phyloP scores from a whole-genome alignment of 2,113 vertebrate genomes.

The Atrichornis clamosus region DNA sequence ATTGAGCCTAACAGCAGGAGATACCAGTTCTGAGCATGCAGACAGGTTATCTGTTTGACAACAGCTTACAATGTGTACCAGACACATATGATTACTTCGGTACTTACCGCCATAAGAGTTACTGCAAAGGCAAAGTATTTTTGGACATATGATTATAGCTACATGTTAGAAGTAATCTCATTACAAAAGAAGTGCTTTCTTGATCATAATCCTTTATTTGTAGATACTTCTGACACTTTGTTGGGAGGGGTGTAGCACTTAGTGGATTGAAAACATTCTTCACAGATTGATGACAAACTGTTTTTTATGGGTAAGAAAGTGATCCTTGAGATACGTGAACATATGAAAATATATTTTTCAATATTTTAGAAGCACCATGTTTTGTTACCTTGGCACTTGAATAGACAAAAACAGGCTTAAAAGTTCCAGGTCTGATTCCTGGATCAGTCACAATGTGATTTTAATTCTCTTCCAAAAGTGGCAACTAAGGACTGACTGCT shows the following conservation, averaged over 20 bases:
- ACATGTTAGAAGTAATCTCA: neutral
- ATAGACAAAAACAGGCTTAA: neutral
- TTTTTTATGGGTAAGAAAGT: neutral
- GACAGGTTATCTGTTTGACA: slow-evolving; percentile 49
- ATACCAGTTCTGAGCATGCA: slow-evolving; percentile 4
- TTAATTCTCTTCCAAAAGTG: neutral
- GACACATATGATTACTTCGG: slow-evolving; percentile 36
- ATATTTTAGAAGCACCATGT: neutral
- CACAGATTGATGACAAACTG: neutral
- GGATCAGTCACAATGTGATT: neutral
- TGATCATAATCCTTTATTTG: neutral
- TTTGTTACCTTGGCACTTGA: neutral
- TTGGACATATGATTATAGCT: slow-evolving; percentile 7
- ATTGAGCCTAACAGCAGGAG: slow-evolving; percentile 43
- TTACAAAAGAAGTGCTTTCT: neutral
- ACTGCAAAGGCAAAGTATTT: slow-evolving; percentile 20
- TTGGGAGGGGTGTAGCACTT: neutral
- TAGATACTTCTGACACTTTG: neutral
- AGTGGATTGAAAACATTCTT: neutral
- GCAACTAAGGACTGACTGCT: neutral
- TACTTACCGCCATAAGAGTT: neutral
- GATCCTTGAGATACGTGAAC: neutral
- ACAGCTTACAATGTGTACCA: slow-evolving; percentile 2
- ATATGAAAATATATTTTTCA: neutral
- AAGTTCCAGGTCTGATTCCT: neutral